These are phyloP conservation scores for Arenaria interpres DNA, from an alignment of 2,113 vertebrate genomes.

Conservation along the genomic window DNA sequence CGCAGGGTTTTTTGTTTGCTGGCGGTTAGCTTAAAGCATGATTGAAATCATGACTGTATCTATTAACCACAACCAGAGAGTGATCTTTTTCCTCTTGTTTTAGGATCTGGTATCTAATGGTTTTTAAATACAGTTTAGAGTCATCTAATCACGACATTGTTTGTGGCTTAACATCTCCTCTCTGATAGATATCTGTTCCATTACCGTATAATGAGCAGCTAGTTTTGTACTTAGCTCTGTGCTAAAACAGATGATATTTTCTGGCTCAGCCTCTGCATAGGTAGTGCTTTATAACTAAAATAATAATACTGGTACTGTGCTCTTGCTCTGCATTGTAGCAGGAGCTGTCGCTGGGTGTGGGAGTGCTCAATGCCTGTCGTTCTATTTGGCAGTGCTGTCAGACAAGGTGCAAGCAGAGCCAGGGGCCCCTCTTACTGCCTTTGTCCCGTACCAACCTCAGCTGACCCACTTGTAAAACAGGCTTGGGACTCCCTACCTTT, in stretches of 20 bases:
- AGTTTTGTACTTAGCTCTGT: neutral
- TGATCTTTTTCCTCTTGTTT: neutral
- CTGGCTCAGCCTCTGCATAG: neutral
- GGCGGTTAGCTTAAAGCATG: neutral
- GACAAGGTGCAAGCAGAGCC: neutral
- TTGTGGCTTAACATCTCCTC: neutral
- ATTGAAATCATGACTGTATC: neutral
- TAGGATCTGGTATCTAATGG: neutral
- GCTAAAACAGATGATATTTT: neutral
- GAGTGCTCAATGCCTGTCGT: neutral
- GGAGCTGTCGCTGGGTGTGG: neutral
- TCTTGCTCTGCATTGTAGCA: neutral
- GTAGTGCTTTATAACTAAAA: neutral
- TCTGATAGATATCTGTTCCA: neutral
- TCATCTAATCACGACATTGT: neutral
- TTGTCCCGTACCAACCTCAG: neutral
- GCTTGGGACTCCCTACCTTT: neutral
- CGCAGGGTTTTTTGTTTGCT: neutral
- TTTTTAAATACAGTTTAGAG: conserved; percentile 1
- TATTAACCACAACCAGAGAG: neutral
- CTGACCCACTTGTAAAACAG: neutral
- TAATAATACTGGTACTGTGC: neutral
- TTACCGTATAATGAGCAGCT: conserved; percentile 4
- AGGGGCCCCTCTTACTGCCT: neutral
- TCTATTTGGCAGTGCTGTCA: neutral